These are phyloP conservation scores for Morpho helenor DNA, from an alignment of 2,888 invertebrate species.

Conservation along the genomic window DNA sequence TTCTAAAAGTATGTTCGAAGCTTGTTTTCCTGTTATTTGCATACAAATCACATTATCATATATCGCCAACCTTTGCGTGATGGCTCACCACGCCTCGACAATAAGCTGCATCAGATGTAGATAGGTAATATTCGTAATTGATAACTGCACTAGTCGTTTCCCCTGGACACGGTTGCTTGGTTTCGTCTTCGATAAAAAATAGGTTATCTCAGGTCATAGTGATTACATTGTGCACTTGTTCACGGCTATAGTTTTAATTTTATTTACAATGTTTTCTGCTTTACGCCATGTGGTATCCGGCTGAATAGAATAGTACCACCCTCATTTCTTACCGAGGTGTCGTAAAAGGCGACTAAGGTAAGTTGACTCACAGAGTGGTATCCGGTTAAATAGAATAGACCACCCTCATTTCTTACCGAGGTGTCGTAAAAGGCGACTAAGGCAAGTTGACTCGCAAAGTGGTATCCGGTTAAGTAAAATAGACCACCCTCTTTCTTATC, in stretches of 20 bases:
- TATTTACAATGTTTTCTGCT: neutral
- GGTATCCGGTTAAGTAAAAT: too few relatives aligned
- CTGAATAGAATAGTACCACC: too few relatives aligned
- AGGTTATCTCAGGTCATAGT: slow-evolving; percentile 20
- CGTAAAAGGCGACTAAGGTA: too few relatives aligned
- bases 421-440: too few relatives aligned
- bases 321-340: too few relatives aligned
- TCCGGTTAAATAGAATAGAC: too few relatives aligned
- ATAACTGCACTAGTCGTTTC: slow-evolving; percentile 20
- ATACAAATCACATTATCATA: neutral
- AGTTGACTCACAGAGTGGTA: too few relatives aligned
- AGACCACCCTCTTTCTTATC: too few relatives aligned
- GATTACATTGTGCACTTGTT: slow-evolving; percentile 4
- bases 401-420: too few relatives aligned
- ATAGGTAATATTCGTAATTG: slow-evolving; percentile 17
- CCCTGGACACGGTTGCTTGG: slow-evolving; percentile 22
- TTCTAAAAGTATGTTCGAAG: too few relatives aligned
- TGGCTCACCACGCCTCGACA: neutral
- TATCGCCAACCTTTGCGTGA: slow-evolving; percentile 2
- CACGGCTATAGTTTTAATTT: neutral
- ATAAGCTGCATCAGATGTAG: slow-evolving; percentile 7
- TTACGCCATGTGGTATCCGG: too few relatives aligned
- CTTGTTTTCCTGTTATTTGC: neutral
- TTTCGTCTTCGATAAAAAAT: slow-evolving; percentile 16
- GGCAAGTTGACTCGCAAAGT: too few relatives aligned